Conservation (phyloP, 2,888 invertebrate genomes). For the Adineta ricciae region DNA sequence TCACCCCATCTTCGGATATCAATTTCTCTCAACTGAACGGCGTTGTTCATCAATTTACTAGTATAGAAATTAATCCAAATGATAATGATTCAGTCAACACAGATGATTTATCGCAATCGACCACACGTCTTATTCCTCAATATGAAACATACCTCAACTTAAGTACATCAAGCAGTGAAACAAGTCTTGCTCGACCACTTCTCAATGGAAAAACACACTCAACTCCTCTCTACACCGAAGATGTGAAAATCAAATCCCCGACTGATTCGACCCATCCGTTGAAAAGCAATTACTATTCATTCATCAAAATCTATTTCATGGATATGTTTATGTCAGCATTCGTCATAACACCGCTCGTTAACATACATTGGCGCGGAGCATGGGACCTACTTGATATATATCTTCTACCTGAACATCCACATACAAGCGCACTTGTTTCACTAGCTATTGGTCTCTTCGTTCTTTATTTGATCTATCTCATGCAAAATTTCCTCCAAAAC, state of each 20-base stretch:
- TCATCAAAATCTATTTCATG: not conserved
- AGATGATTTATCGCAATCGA: not conserved
- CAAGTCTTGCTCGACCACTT: not conserved
- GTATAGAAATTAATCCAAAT: not conserved
- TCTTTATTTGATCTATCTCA: not conserved
- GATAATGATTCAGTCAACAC: conserved; percentile 9
- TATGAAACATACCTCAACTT: not conserved
- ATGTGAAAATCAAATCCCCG: not conserved
- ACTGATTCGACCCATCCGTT: too few species aligned
- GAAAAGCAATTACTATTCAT: not conserved
- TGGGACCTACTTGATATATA: conserved; percentile 5
- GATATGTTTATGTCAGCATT: conserved; percentile 18
- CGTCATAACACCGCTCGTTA: conserved; percentile 14
- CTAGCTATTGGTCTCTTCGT: not conserved
- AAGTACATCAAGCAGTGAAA: not conserved
- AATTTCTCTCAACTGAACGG: not conserved
- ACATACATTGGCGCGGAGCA: conserved; percentile 15
- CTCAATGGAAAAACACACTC: not conserved
- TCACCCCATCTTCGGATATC: not conserved
- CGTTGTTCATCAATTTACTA: not conserved
- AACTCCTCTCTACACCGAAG: not conserved
- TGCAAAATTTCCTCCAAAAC: not conserved
- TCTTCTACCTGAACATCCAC: not conserved
- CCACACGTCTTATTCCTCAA: not conserved
- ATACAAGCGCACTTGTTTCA: not conserved